phyloP scores from a whole-genome alignment of 2,888 invertebrate genomes.

The Aromia moschata region DNA sequence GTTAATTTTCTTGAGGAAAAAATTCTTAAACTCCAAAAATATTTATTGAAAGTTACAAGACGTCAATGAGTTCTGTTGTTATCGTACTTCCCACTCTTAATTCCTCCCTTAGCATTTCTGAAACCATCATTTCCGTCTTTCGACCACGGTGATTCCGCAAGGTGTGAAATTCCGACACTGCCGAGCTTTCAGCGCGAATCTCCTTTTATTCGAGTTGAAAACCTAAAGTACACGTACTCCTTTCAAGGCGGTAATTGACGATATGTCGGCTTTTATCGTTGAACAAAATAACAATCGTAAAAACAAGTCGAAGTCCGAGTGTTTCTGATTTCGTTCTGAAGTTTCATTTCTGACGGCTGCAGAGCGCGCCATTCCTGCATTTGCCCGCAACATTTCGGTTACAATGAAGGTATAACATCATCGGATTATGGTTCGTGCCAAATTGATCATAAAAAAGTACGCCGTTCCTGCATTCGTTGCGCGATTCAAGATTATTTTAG shows the following conservation, averaged over 20 bases:
- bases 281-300: constrained; percentile 12
- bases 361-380: too few relatives aligned
- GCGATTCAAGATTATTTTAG: too few relatives aligned
- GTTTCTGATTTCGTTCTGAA: constrained; percentile 1
- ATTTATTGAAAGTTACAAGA: too few relatives aligned
- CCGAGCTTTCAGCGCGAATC: neutral
- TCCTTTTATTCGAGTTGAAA: neutral
- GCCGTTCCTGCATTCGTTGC: too few relatives aligned
- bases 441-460: too few relatives aligned
- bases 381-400: constrained; percentile 2
- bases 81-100: too few relatives aligned
- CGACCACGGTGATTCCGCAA: neutral
- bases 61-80: too few relatives aligned
- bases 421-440: too few relatives aligned
- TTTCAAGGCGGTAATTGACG: neutral
- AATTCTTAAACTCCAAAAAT: too few relatives aligned
- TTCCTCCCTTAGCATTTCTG: neutral
- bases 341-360: neutral
- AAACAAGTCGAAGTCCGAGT: constrained; percentile 1
- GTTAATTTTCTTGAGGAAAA: too few relatives aligned
- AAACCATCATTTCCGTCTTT: neutral
- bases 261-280: constrained; percentile 1
- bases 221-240: neutral
- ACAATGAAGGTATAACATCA: neutral
- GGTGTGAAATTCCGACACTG: neutral